These are phyloP conservation scores for Serinus canaria DNA, from an alignment of 2,113 vertebrate genomes.

Conservation along the genomic window DNA sequence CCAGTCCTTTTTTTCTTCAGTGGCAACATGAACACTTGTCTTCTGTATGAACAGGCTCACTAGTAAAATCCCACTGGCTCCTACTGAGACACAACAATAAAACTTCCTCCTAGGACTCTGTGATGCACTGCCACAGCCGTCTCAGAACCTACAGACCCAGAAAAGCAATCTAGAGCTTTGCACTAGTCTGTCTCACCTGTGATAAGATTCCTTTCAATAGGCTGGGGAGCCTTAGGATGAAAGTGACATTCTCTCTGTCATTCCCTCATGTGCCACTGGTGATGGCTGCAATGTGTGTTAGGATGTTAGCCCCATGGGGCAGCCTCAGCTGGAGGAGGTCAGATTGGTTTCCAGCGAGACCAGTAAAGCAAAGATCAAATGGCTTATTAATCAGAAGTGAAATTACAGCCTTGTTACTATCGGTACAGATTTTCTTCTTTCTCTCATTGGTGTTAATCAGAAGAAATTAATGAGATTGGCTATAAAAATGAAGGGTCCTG, in stretches of 20 bases:
- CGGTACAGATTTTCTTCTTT: neutral
- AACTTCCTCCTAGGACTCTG: neutral
- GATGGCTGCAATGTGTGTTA: neutral
- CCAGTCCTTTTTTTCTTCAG: neutral
- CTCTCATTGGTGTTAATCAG: neutral
- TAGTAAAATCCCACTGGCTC: neutral
- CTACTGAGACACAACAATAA: neutral
- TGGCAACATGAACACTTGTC: neutral
- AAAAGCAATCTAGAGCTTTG: neutral
- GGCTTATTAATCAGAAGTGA: slow-evolving; percentile 24
- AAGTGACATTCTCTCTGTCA: accelerated
- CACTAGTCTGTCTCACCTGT: neutral
- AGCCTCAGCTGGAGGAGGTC: neutral
- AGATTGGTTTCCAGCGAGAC: neutral
- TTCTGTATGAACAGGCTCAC: neutral
- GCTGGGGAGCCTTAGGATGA: neutral
- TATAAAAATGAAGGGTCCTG: neutral
- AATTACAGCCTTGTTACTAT: slow-evolving; percentile 35
- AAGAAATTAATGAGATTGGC: neutral
- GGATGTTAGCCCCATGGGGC: neutral
- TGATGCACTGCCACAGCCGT: neutral
- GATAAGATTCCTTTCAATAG: neutral
- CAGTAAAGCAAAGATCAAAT: slow-evolving; percentile 10
- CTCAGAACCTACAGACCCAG: neutral
- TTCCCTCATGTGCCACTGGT: neutral